Evolutionary conservation across 2,113 vertebrate species (phyloP).

Genomic region (Hemiscyllium ocellatum): DNA sequence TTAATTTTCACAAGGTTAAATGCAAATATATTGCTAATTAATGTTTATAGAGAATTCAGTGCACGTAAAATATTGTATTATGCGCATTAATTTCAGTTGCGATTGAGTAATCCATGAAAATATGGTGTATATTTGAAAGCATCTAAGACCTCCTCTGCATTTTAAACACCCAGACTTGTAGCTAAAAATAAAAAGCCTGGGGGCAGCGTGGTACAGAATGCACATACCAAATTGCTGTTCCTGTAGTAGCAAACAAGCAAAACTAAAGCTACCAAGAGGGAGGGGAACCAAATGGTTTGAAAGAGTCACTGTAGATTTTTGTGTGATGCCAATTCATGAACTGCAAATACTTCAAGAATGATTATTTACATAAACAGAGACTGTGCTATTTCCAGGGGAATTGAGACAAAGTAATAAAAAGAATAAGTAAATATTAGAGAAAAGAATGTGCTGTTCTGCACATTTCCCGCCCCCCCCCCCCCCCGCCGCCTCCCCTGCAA

Average conservation of each 20-base stretch:
- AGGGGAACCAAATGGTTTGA: background rate
- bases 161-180: background rate
- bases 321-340: background rate
- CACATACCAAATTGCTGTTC: background rate
- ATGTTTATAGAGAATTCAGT: background rate
- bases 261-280: background rate
- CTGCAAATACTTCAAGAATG: background rate
- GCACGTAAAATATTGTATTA: background rate
- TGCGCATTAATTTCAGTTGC: background rate
- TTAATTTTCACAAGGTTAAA: slow-evolving; percentile 7
- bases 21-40: background rate
- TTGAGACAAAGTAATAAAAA: background rate
- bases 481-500: too few species aligned
- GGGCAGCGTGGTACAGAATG: background rate
- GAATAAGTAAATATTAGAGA: background rate
- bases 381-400: background rate
- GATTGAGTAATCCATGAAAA: background rate
- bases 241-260: background rate
- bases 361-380: background rate
- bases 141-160: background rate
- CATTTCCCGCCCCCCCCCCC: background rate
- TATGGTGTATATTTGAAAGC: background rate
- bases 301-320: background rate
- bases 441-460: background rate
- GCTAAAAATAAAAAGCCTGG: background rate